phyloP scores from a whole-genome alignment of 2,113 vertebrate species.

The Cyanoramphus novaezelandiae region DNA sequence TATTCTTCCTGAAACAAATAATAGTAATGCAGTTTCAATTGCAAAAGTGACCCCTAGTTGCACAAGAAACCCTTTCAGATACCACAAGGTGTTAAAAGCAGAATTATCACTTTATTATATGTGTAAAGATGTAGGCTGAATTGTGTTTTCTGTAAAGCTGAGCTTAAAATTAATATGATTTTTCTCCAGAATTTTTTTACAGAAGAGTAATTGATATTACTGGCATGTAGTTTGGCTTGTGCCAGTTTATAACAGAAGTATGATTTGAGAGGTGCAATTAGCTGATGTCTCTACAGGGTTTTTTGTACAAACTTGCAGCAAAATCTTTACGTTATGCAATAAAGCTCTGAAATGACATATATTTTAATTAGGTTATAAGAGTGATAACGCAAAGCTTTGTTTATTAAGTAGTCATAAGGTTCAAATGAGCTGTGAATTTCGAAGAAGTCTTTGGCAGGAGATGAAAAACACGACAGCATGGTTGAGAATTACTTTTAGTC shows the following conservation, averaged over 20 bases:
- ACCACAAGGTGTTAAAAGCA: background rate
- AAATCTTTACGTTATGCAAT: constrained; percentile 58
- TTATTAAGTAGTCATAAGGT: constrained; percentile 73
- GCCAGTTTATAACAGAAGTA: constrained; percentile 14
- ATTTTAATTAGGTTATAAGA: constrained; percentile 75
- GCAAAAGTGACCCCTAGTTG: background rate
- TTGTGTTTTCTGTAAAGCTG: background rate
- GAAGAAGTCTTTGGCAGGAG: constrained; percentile 53
- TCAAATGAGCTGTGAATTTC: constrained; percentile 71
- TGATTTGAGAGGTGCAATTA: constrained; percentile 52
- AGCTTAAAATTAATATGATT: background rate
- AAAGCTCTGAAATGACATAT: constrained; percentile 67
- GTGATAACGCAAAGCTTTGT: constrained; percentile 68
- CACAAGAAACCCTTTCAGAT: background rate
- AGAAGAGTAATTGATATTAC: background rate
- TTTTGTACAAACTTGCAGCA: constrained; percentile 59
- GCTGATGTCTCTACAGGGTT: constrained; percentile 8
- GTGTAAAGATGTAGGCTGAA: background rate
- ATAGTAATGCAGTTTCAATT: background rate
- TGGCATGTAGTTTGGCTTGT: background rate
- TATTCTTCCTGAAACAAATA: background rate
- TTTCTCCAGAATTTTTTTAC: background rate
- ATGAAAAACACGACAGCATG: background rate
- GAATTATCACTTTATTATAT: background rate
- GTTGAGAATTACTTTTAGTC: background rate